These are phyloP conservation scores for Acrocyrtus sp. DNA, from an alignment of 2,888 invertebrate species.

Conservation along the genomic window DNA sequence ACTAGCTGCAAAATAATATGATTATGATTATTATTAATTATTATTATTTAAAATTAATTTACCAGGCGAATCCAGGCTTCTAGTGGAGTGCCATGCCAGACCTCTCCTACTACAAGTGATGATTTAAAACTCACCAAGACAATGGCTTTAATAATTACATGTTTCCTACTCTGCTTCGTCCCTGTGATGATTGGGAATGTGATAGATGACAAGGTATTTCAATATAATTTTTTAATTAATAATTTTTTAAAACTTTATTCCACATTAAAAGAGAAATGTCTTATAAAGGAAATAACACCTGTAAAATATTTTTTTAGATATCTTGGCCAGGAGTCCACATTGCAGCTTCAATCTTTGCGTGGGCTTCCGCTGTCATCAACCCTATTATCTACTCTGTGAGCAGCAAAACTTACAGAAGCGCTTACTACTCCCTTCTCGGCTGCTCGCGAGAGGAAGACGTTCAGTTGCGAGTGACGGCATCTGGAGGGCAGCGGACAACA, in stretches of 20 bases:
- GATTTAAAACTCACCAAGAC: slow-evolving; percentile 84
- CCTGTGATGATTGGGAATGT: slow-evolving; percentile 91
- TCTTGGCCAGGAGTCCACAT: slow-evolving; percentile 80
- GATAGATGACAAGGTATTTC: slow-evolving; percentile 80
- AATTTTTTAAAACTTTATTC: no score
- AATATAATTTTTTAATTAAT: no score
- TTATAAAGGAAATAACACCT: no score
- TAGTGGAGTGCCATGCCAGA: slow-evolving; percentile 7
- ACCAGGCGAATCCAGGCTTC: slow-evolving; percentile 31
- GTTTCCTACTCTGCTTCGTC: slow-evolving; percentile 86
- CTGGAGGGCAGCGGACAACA: slow-evolving; percentile 32
- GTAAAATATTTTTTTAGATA: no score
- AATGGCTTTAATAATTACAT: slow-evolving; percentile 88
- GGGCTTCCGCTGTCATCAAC: slow-evolving; percentile 91
- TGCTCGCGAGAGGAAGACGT: slow-evolving; percentile 22
- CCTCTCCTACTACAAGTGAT: slow-evolving; percentile 69
- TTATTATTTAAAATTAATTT: background rate
- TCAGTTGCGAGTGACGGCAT: slow-evolving; percentile 28
- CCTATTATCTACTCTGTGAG: slow-evolving; percentile 91
- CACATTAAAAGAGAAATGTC: no score
- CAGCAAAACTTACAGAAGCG: slow-evolving; percentile 80
- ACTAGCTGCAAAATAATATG: slow-evolving; percentile 77
- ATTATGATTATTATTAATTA: slow-evolving; percentile 53
- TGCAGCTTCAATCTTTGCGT: slow-evolving; percentile 85
- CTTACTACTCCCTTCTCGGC: slow-evolving; percentile 65